Conservation (phyloP, 1,140 invertebrate species). For the Notospermus geniculatus region DNA sequence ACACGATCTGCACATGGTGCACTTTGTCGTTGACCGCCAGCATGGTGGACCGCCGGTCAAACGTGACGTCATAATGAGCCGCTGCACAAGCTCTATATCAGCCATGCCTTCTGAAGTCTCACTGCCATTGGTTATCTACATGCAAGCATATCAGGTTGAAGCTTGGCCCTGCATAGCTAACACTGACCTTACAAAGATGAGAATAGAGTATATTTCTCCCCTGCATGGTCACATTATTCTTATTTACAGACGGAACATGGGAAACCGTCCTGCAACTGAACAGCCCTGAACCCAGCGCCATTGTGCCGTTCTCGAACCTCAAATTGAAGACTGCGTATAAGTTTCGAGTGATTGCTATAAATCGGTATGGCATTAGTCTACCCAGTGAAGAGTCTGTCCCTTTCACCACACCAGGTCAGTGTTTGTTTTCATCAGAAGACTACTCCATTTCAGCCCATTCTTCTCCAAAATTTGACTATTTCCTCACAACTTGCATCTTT, state of each 20-base stretch:
- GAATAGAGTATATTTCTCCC: not conserved
- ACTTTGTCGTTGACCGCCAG: too few relatives aligned
- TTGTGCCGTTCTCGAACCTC: slow-evolving; percentile 83
- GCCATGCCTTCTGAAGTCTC: too few relatives aligned
- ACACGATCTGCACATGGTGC: too few relatives aligned
- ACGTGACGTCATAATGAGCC: too few relatives aligned
- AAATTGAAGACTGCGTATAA: slow-evolving; percentile 85
- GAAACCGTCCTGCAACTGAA: slow-evolving; percentile 61
- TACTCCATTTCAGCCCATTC: too few relatives aligned
- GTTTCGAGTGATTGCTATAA: slow-evolving; percentile 91
- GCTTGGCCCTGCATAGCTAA: not conserved
- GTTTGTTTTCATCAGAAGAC: not conserved
- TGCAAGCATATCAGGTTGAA: not conserved
- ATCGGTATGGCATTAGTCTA: slow-evolving; percentile 88
- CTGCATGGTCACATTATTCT: too few relatives aligned
- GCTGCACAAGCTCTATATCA: too few relatives aligned
- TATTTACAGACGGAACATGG: slow-evolving; percentile 66
- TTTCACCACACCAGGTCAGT: slow-evolving; percentile 61
- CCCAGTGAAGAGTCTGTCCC: slow-evolving; percentile 80
- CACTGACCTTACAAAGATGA: not conserved
- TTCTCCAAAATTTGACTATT: too few relatives aligned
- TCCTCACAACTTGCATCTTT: too few relatives aligned
- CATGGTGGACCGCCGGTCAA: too few relatives aligned
- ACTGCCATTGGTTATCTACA: too few relatives aligned
- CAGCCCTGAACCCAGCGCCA: slow-evolving; percentile 38